A percentile compares a stretch with the other conserved stretches of the same genome.
Evolutionary conservation across 2,888 invertebrate genomes (phyloP).

Genomic region (Athetis lepigone): DNA sequence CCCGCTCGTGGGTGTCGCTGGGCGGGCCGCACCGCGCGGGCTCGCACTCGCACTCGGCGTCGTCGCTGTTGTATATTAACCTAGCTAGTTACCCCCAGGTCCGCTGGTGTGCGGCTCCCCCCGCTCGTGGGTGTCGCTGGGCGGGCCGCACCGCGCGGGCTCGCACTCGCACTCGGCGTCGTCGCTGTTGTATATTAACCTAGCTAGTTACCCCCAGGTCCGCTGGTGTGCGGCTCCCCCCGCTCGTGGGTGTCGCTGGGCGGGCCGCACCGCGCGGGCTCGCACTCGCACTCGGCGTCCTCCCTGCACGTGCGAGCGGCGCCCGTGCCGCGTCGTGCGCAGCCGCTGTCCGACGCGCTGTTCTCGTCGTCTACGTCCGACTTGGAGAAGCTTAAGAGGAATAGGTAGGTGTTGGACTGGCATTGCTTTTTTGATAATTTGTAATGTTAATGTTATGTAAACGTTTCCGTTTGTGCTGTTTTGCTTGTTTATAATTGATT

Average conservation of each 20-base stretch:
- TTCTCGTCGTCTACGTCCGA: constrained; percentile 82
- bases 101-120: constrained; percentile 55
- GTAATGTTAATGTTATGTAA: too few species aligned
- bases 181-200: too few species aligned
- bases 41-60: constrained; percentile 69
- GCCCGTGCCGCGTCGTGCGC: constrained; percentile 59
- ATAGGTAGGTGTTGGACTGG: constrained; percentile 67
- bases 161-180: constrained; percentile 23
- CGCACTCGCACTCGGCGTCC: constrained; percentile 70
- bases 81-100: too few species aligned
- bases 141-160: constrained; percentile 17
- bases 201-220: too few species aligned
- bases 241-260: too few species aligned
- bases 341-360: constrained; percentile 72
- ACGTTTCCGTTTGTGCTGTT: too few species aligned
- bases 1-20: too few species aligned
- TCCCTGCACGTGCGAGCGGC: constrained; percentile 67
- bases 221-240: too few species aligned
- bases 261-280: constrained; percentile 48
- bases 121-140: constrained; percentile 55
- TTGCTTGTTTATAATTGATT: too few species aligned
- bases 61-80: too few species aligned
- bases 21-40: constrained; percentile 46
- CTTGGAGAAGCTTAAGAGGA: constrained; percentile 78
- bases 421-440: too few species aligned